Base-by-base conservation (phyloP, 1,140 invertebrate genomes). In the Matsumurasca onukii region DNA sequence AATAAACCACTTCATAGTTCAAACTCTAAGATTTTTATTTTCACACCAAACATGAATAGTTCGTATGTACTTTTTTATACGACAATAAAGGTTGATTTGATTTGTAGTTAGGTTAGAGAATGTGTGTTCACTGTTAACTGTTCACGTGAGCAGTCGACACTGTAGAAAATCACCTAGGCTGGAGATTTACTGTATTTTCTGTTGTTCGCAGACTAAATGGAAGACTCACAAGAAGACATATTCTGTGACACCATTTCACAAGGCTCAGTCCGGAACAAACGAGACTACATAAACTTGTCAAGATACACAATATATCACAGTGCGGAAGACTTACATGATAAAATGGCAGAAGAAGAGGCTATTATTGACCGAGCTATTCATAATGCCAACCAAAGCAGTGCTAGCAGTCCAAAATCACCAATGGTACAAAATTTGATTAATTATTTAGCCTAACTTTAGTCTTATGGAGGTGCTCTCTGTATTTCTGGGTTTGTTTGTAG, bases 271-370 rank as follows among this genome's bases (percentile, higher is more conserved):
- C 67, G 52, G 29, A 30, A n/a, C 5, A 51, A 59, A 15, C 30
- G 31, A 17, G 68, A 69, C 48, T 64, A 31, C 22, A 45, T 66
- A 25, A 57, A 65, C 17, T 45, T 61, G 24, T 70, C 69, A 20
- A 31, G 30, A 12, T 70, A 51, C 31, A 66, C 69, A 15, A 66
- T 70, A n/a, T 70, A 70, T 55, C 69, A 70, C 30, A 70, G 69
- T 61, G 69, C 69, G 15, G 30, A 59, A 22, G 69, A 70, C 67
- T 49, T 70, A 29, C 24, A 57, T 12, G 69, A 70, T 24, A 45
- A 31, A 34, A 64, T 34, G 61, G 29, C 24, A 9, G 61, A 64
- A 31, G 61, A 64, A 9, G 61, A 64, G 1, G 61, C n/a, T 17
- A 24, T 20, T 20, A 64, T 22, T 20, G 61, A 31, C 2, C 30